phyloP scores from a whole-genome alignment of 2,797 vertebrate species.

The Leptodactylus fallax region DNA sequence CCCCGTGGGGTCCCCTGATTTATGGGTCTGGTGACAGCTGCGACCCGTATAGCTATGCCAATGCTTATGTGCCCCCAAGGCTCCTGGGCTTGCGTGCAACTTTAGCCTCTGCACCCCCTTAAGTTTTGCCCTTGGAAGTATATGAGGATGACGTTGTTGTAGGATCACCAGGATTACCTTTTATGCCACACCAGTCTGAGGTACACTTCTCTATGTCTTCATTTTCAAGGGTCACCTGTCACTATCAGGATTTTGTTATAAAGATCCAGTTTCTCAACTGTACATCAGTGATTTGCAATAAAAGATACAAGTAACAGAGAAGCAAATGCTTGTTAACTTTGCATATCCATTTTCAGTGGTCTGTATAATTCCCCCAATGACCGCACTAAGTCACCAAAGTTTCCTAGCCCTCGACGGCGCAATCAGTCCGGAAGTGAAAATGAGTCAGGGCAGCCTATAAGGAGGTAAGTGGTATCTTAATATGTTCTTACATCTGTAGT shows the following conservation, averaged over 20 bases:
- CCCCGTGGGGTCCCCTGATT: no score
- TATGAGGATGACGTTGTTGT: neutral
- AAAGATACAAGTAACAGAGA: neutral
- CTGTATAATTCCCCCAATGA: constrained; percentile 84
- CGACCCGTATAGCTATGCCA: no score
- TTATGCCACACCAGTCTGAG: neutral
- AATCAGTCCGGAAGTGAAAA: constrained; percentile 83
- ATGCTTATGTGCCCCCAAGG: no score
- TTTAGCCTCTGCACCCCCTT: no score
- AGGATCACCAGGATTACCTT: constrained; percentile 13
- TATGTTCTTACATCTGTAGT: neutral
- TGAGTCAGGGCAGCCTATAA: constrained; percentile 76
- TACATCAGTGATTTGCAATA: constrained; percentile 17
- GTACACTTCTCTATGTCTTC: neutral
- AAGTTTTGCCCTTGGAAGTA: no score
- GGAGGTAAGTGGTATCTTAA: constrained; percentile 74
- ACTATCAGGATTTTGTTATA: constrained; percentile 13
- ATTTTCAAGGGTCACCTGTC: constrained; percentile 24
- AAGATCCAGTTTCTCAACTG: constrained; percentile 27
- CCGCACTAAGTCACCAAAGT: constrained; percentile 85
- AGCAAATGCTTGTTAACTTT: neutral
- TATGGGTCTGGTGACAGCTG: no score
- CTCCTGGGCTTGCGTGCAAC: no score
- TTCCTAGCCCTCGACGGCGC: constrained; percentile 78
- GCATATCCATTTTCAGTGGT: constrained; percentile 73